These are phyloP conservation scores for Corvus hawaiiensis DNA, from an alignment of 2,113 vertebrate genomes.

Conservation along the genomic window DNA sequence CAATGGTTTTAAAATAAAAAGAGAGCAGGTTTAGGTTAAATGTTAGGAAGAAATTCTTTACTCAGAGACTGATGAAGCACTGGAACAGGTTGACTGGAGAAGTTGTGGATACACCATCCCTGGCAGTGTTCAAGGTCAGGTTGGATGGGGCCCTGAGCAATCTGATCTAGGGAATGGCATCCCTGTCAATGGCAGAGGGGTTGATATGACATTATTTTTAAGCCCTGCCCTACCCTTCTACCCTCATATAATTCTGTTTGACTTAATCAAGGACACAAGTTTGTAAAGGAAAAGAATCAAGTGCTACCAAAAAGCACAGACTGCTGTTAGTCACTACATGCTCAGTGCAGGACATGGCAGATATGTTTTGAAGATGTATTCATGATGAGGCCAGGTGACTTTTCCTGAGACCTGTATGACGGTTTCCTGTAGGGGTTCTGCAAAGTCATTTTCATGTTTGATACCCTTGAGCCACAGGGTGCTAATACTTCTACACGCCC, in stretches of 20 bases:
- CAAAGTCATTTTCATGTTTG: not conserved
- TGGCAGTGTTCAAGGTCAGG: not conserved
- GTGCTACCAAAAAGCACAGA: not conserved
- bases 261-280: not conserved
- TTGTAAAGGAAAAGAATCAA: not conserved
- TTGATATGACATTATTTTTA: not conserved
- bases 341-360: not conserved
- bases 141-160: not conserved
- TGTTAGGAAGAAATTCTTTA: too few species aligned
- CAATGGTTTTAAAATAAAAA: not conserved
- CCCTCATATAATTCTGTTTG: not conserved
- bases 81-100: not conserved
- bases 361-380: not conserved
- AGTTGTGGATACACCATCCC: not conserved
- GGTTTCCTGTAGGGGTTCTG: not conserved
- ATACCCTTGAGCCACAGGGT: accelerated
- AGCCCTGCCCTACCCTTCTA: not conserved
- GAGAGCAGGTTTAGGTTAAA: not conserved
- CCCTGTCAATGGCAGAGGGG: not conserved
- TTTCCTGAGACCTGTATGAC: not conserved
- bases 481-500: not conserved
- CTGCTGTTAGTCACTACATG: not conserved
- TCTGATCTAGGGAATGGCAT: not conserved
- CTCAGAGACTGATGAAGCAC: not conserved
- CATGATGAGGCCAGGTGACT: not conserved